Conservation (phyloP, 1,140 invertebrate genomes). For the Aphis gossypii region DNA sequence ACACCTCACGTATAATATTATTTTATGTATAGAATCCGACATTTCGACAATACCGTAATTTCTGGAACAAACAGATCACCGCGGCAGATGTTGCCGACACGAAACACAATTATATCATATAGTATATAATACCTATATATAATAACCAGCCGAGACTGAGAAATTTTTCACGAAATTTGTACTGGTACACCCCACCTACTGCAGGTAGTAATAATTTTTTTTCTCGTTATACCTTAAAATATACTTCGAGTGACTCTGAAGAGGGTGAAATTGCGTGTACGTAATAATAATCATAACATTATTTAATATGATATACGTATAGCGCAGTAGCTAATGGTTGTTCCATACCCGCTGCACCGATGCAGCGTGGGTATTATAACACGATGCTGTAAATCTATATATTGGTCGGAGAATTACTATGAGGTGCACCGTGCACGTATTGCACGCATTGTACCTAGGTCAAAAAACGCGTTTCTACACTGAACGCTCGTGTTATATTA, state of each 20-base stretch:
- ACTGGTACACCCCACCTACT: background rate
- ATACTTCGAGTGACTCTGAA: background rate
- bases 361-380: background rate
- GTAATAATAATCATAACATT: conserved; percentile 12
- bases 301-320: background rate
- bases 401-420: background rate
- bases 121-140: background rate
- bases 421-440: too few species aligned
- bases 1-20: background rate
- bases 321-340: background rate
- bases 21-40: background rate
- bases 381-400: background rate
- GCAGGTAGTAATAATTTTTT: background rate
- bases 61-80: conserved; percentile 45
- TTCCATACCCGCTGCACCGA: background rate
- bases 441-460: background rate
- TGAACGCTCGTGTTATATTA: background rate
- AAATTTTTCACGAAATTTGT: background rate
- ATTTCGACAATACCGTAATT: conserved; percentile 41
- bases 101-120: background rate
- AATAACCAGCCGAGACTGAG: background rate
- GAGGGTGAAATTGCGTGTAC: background rate
- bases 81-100: conserved; percentile 3
- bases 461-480: background rate
- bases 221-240: background rate